Evolutionary conservation across 2,113 vertebrate genomes (phyloP).

Genomic region (Pleuronectes platessa): DNA sequence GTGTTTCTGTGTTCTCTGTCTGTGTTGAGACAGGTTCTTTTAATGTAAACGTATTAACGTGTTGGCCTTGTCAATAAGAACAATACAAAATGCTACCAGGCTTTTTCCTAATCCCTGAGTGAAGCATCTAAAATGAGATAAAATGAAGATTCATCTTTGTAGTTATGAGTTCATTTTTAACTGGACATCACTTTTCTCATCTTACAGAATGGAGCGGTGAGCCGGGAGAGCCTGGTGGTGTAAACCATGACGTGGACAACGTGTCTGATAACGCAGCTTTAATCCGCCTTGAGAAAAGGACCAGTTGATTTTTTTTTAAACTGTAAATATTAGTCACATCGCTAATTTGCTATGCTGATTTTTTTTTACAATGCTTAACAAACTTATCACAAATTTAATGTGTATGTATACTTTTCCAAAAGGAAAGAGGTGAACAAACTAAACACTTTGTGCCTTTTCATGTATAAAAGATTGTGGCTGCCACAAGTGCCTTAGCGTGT

Average conservation of each 20-base stretch:
- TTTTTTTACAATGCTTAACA: conserved; percentile 8
- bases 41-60: too few species aligned
- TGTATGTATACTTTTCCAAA: conserved; percentile 21
- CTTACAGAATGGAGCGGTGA: conserved; percentile 89
- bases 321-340: conserved; percentile 56
- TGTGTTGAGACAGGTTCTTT: too few species aligned
- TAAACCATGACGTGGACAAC: conserved; percentile 40
- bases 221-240: conserved; percentile 91
- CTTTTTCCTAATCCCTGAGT: too few species aligned
- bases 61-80: too few species aligned
- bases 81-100: too few species aligned
- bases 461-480: conserved; percentile 70
- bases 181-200: neutral
- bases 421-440: conserved; percentile 6
- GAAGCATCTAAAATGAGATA: too few species aligned
- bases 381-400: conserved; percentile 10
- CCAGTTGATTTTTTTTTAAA: conserved; percentile 1
- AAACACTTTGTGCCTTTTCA: conserved; percentile 24
- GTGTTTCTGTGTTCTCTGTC: too few species aligned
- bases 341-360: conserved; percentile 38
- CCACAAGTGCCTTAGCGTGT: conserved; percentile 79
- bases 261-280: neutral
- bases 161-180: neutral
- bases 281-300: neutral
- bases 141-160: too few species aligned